Evolutionary conservation across 1,140 invertebrate genomes (phyloP).

Genomic region (Ostrea denselamellosa): DNA sequence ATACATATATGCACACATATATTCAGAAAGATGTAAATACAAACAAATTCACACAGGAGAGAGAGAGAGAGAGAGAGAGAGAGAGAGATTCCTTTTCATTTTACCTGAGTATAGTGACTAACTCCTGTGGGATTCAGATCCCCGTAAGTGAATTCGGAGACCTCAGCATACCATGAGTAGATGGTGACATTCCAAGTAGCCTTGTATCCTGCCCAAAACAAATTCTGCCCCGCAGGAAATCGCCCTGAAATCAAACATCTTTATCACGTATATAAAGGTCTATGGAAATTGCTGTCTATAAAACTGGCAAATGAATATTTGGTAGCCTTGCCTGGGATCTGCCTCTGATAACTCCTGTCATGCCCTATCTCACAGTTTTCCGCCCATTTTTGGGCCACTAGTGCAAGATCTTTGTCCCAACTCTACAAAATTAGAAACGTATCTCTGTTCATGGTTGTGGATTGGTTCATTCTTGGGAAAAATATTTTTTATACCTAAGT

Average conservation of each 20-base stretch:
- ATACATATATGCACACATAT: too few species aligned
- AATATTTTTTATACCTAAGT: too few species aligned
- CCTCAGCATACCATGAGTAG: not conserved
- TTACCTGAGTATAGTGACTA: not conserved
- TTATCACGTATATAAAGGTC: not conserved
- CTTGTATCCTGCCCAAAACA: not conserved
- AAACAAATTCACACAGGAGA: too few species aligned
- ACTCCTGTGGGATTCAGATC: not conserved
- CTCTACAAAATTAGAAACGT: slow-evolving; percentile 25
- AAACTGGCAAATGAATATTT: too few species aligned
- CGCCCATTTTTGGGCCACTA: slow-evolving; percentile 69
- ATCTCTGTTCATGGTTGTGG: too few species aligned
- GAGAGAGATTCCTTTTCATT: not conserved
- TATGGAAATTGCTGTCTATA: not conserved
- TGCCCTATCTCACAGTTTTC: slow-evolving; percentile 51
- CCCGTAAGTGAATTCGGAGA: not conserved
- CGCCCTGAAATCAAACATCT: not conserved
- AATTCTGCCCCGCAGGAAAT: slow-evolving; percentile 8
- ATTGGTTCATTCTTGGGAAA: too few species aligned
- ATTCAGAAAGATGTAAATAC: too few species aligned
- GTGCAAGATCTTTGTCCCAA: slow-evolving; percentile 64
- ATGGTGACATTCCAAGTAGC: not conserved
- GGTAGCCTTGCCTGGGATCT: slow-evolving; percentile 55
- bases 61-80: too few species aligned
- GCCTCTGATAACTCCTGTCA: slow-evolving; percentile 52